phyloP scores from a whole-genome alignment of 1,140 invertebrate species.

The Drosophila insularis region DNA sequence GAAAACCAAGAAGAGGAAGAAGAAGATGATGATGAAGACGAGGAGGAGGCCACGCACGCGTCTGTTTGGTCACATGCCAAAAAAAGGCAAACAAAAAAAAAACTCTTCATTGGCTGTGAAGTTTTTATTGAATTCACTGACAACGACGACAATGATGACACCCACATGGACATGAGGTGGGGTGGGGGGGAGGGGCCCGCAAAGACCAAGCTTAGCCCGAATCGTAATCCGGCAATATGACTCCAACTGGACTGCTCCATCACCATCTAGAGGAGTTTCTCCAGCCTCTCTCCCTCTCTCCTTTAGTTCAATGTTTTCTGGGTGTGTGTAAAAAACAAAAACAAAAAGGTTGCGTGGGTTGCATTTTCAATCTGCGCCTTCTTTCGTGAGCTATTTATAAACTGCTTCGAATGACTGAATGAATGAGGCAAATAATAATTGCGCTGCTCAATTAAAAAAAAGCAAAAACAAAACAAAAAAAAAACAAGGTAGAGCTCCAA shows the following conservation, averaged over 20 bases:
- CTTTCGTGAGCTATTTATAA: conserved; percentile 70
- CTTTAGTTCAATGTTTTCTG: background rate
- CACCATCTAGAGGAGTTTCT: conserved; percentile 9
- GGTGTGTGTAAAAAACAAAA: conserved; percentile 9
- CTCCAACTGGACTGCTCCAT: conserved; percentile 15
- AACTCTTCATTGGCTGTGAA: conserved; percentile 71
- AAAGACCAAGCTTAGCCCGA: background rate
- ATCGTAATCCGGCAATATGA: conserved; percentile 13
- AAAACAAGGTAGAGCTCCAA: conserved; percentile 19
- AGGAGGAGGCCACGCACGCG: conserved; percentile 48
- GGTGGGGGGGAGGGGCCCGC: background rate
- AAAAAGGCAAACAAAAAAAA: conserved; percentile 21
- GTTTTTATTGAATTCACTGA: conserved; percentile 74
- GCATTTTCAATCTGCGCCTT: conserved; percentile 63
- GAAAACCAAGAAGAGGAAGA: conserved; percentile 36
- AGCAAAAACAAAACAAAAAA: no score
- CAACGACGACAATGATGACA: conserved; percentile 30
- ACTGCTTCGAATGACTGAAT: conserved; percentile 61
- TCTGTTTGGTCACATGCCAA: conserved; percentile 68
- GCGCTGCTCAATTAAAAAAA: conserved; percentile 78
- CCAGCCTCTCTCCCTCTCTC: background rate
- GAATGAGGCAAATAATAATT: conserved; percentile 71
- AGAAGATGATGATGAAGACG: background rate
- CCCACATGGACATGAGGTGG: conserved; percentile 51
- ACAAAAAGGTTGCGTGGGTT: conserved; percentile 51